A percentile compares a stretch with the other conserved stretches of the same genome.
phyloP scores from a whole-genome alignment of 2,113 vertebrate species.

The Eulacestoma nigropectus region DNA sequence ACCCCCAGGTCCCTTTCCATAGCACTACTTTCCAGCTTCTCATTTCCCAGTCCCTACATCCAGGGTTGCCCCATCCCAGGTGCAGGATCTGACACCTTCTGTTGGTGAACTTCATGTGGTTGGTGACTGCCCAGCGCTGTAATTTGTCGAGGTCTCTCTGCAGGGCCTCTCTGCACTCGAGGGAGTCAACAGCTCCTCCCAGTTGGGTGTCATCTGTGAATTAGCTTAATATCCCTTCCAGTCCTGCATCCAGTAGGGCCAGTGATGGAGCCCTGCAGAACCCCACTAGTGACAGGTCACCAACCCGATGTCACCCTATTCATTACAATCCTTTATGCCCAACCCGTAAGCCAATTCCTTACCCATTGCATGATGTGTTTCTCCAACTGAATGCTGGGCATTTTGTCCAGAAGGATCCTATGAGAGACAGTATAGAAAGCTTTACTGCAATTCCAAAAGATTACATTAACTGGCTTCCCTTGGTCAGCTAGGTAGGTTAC shows the following conservation, averaged over 20 bases:
- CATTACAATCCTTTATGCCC: neutral
- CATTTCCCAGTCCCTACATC: neutral
- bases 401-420: neutral
- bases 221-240: neutral
- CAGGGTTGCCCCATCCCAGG: neutral
- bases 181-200: neutral
- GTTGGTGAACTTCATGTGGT: neutral
- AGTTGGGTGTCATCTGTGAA: neutral
- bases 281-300: rapidly evolving
- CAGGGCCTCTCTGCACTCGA: rapidly evolving
- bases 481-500: neutral
- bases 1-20: neutral
- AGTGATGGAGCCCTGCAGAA: rapidly evolving
- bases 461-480: neutral
- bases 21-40: neutral
- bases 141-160: rapidly evolving
- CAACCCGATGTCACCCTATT: neutral
- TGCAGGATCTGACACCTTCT: neutral
- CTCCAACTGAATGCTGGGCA: neutral
- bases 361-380: neutral
- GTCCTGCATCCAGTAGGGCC: neutral
- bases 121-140: neutral
- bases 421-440: neutral
- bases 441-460: neutral
- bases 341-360: rapidly evolving